These are phyloP conservation scores for Galerucella calmariensis DNA, from an alignment of 2,888 invertebrate genomes.

Conservation along the genomic window DNA sequence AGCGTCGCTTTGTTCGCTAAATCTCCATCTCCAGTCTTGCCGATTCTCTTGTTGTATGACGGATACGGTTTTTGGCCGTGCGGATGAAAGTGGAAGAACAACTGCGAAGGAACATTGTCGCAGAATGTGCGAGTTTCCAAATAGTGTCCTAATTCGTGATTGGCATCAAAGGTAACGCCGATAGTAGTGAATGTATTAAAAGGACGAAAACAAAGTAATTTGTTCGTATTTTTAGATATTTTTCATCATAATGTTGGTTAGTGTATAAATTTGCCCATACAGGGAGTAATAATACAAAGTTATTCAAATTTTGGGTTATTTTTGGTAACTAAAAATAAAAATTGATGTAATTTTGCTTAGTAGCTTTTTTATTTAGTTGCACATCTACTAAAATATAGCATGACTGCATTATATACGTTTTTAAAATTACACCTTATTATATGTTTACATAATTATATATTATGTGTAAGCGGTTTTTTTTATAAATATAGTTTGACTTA, in stretches of 20 bases:
- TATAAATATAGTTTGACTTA: too few species aligned
- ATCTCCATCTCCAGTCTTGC: constrained; percentile 21
- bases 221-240: neutral
- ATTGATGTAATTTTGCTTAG: neutral
- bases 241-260: neutral
- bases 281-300: too few species aligned
- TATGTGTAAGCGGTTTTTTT: neutral
- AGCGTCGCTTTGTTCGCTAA: constrained; percentile 16
- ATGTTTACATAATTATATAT: neutral
- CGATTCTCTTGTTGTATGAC: neutral
- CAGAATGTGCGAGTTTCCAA: neutral
- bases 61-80: constrained; percentile 13
- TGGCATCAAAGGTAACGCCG: constrained; percentile 2
- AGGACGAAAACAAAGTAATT: neutral
- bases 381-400: neutral
- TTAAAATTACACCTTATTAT: neutral
- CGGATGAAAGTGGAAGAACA: constrained; percentile 8
- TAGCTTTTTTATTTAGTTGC: neutral
- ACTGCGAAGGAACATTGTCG: neutral
- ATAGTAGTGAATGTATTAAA: neutral
- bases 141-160: neutral
- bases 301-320: too few species aligned
- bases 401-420: neutral
- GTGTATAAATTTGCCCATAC: neutral
- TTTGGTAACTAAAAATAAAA: too few species aligned